Base-by-base conservation (phyloP, 2,888 invertebrate genomes). In the Pachymerium ferrugineum region DNA sequence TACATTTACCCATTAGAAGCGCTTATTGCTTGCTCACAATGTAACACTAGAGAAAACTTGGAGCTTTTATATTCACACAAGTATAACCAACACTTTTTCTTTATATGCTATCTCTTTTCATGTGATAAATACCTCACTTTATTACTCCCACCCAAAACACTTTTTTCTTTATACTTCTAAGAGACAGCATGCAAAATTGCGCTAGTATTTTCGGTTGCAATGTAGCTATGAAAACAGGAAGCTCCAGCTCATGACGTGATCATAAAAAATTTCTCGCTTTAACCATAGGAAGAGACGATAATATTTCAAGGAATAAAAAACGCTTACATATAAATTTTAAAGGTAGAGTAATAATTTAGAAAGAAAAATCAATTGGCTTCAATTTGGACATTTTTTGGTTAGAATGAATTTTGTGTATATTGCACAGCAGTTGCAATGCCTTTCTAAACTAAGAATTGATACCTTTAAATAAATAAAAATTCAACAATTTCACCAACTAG, bases 191-290 rank as follows among this genome's bases (percentile, higher is more conserved):
- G 25, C 25, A 62, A 62, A 62, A 62, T 62, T 62, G 62, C 62
- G 28, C 28, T 28, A 62, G 62, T 62, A 62, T 62, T 62, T 62
- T 62, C 28, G 62, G 62, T 62, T 62, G 62, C 62, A 62, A 62
- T 62, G 28, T 62, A 28, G 62, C 62, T 25, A 28, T 62, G 62
- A 62, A 62, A 62, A 62, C 62, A 62, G 62, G 62, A 62, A 62
- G 62, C 25, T 62, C 62, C 62, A 62, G 62, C 28, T 62, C 62
- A 28, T 62, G 62, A 62, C 62, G 28, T 25, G 3, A 28, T 25
- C 62, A 12, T 62, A 62, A 62, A 62, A 62, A 62, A 0, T 62
- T 62, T 62, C 62, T 62, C 62, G 28, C 28, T 62, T 25, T 62
- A 62, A 62, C 10, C 16, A 47, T 22, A 22, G 16, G 8, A 47